Evolutionary conservation across 2,797 vertebrate species (phyloP), one percentile per base, ranked within the genome.

Genomic region (Megalops cyprinoides): DNA sequence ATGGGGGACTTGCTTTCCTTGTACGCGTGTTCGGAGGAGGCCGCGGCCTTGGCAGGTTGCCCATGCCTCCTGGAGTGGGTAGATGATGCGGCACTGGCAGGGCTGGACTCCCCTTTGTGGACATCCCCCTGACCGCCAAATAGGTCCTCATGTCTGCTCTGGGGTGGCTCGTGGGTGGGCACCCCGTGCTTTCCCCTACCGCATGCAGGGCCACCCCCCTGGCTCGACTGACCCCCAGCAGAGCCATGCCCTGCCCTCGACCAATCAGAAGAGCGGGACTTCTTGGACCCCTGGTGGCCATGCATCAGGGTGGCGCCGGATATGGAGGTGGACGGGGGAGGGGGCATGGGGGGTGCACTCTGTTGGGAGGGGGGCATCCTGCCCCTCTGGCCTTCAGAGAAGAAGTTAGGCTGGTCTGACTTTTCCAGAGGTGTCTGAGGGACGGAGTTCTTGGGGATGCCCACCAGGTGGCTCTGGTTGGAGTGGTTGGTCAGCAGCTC

Each of bases 381-480:
- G 78, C 93, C 96, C 83, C 96, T 95, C 34, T 94, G 92, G 79
- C 95, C 93, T 71, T 97, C 96, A 10, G 90, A 90, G 86, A 97
- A 96, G 90, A 96, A 94, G 88, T 76, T 93, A 69, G 91, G 85
- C 80, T 92, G 88, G 20, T 97, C 96, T 37, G 91, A 92, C 90
- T 97, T 95, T 83, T 93, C 95, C 84, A 91, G 85, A 37, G 95
- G 94, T 0, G 95, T 94, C 89, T 96, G 96, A 20, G 93, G 89
- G 75, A 93, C 89, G 67, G 94, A 92, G 91, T 92, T 95, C 91
- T 97, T 97, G 87, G 96, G 96, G 88, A 99, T 98, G 85, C 98
- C 98, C 87, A 99, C 98, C 85, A 99, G 93, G 86, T 99, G 97
- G 88, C 97, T 97, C 92, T 98, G 97, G 90, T 97, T 98, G 78